Percentiles rank a stretch among this genome's conserved stretches.
phyloP scores from a whole-genome alignment of 2,888 invertebrate species.

The Strigamia transsilvanica region DNA sequence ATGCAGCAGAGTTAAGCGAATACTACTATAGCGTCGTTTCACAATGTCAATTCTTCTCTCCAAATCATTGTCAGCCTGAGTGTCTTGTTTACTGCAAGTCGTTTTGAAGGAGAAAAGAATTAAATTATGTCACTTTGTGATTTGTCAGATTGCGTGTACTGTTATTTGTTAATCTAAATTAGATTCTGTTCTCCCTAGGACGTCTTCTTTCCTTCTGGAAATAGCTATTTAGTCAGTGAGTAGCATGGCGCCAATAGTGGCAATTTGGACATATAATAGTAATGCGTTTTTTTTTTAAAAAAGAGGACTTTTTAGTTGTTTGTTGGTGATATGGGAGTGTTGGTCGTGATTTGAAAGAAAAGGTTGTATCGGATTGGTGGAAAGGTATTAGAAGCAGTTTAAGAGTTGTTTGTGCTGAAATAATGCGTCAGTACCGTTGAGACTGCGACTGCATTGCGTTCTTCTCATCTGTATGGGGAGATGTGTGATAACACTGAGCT shows the following conservation, averaged over 20 bases:
- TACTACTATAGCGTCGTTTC: not conserved
- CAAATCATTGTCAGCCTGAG: not conserved
- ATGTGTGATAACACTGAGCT: not conserved
- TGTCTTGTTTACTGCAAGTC: not conserved
- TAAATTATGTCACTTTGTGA: conserved; percentile 5
- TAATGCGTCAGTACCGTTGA: conserved; percentile 1
- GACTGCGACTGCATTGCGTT: conserved; percentile 7
- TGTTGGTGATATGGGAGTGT: not conserved
- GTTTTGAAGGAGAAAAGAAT: conserved; percentile 6
- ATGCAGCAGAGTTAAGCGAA: not conserved
- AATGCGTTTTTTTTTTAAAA: not conserved
- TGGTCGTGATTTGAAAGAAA: not conserved
- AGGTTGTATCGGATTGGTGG: not conserved
- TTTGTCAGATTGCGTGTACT: not conserved
- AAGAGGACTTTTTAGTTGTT: not conserved
- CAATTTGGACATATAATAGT: not conserved
- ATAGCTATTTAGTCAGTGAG: too few species aligned
- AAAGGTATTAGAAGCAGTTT: not conserved
- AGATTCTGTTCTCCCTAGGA: not conserved
- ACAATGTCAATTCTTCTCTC: conserved; percentile 1
- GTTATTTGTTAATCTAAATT: conserved; percentile 16
- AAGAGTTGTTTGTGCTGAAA: not conserved
- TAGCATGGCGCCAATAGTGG: too few species aligned
- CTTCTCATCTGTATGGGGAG: conserved; percentile 18
- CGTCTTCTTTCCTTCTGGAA: too few species aligned